Percentiles rank a stretch among this genome's conserved stretches.
Evolutionary conservation across 2,113 vertebrate species (phyloP).

Genomic region (Damaliscus lunatus): DNA sequence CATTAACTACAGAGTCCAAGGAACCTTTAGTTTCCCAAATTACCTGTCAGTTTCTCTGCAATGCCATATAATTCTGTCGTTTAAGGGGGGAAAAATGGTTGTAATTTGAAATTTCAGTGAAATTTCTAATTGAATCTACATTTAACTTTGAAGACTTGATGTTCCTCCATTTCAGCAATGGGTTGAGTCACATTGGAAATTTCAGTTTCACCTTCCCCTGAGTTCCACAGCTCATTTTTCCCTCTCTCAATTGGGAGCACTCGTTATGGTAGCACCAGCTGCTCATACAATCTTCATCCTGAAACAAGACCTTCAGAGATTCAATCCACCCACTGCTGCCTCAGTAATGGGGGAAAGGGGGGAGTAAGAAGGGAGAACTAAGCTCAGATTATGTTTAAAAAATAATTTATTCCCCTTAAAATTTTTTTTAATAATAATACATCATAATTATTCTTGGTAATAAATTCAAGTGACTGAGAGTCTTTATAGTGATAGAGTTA

Average conservation of each 20-base stretch:
- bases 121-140: conserved; percentile 74
- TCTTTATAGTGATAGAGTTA: not conserved
- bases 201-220: not conserved
- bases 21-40: conserved; percentile 83
- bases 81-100: conserved; percentile 36
- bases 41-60: conserved; percentile 83
- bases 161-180: not conserved
- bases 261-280: fast-evolving
- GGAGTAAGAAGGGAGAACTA: not conserved
- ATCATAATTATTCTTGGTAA: not conserved
- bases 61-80: conserved; percentile 72
- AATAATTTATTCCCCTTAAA: not conserved
- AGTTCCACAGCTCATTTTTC: not conserved
- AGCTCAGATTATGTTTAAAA: not conserved
- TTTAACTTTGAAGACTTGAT: conserved; percentile 12
- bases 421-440: not conserved
- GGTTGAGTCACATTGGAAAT: not conserved
- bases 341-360: not conserved
- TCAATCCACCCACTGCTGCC: not conserved
- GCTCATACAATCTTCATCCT: not conserved
- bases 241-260: no score
- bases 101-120: conserved; percentile 70
- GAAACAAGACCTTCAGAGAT: not conserved
- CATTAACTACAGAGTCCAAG: conserved; percentile 82
- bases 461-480: not conserved